Evolutionary conservation across 2,797 vertebrate species (phyloP).

Genomic region (Threskiornis aethiopicus): DNA sequence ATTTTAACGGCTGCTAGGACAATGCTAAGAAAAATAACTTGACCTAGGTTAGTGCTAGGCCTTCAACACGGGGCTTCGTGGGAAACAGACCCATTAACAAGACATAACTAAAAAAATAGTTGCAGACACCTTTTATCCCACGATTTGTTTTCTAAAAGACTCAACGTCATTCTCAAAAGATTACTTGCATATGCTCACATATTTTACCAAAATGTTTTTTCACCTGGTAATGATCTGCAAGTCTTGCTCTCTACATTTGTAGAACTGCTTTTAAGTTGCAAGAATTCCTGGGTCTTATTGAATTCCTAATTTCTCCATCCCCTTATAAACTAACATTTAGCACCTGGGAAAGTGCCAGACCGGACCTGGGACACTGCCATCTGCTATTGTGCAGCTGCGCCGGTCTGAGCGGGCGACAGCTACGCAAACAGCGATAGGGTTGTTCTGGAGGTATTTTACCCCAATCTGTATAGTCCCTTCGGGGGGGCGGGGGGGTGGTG

Average conservation of each 20-base stretch:
- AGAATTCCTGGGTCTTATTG: not conserved
- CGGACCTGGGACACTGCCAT: accelerated
- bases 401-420: not conserved
- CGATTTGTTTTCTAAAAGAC: not conserved
- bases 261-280: not conserved
- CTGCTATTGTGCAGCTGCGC: accelerated
- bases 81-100: not conserved
- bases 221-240: constrained; percentile 33
- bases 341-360: not conserved
- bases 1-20: not conserved
- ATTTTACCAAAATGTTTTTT: constrained; percentile 8
- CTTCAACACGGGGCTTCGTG: not conserved
- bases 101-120: not conserved
- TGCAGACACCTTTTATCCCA: constrained; percentile 11
- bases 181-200: not conserved
- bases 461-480: accelerated
- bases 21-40: not conserved
- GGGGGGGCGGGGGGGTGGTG: too few species aligned
- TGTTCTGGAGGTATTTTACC: not conserved
- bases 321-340: not conserved
- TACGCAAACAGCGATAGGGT: not conserved
- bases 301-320: not conserved
- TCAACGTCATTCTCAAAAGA: not conserved
- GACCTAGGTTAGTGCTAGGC: not conserved
- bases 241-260: not conserved